phyloP scores from a whole-genome alignment of 2,797 vertebrate genomes.

The Acanthiza pusilla region DNA sequence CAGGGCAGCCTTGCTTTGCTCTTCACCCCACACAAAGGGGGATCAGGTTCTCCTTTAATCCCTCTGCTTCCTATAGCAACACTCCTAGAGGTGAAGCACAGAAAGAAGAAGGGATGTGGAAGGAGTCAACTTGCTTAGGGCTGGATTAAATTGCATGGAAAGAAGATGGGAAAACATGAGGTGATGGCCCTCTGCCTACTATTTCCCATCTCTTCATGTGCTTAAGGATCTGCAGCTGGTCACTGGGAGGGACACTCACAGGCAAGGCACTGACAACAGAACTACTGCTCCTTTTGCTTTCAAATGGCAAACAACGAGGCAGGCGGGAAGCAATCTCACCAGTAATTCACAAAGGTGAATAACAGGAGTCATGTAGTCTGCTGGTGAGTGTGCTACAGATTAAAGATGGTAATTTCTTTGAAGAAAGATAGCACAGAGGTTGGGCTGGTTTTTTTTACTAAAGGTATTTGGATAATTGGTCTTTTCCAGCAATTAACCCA shows the following conservation, averaged over 20 bases:
- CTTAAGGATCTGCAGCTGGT: neutral
- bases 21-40: neutral
- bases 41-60: neutral
- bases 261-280: neutral
- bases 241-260: neutral
- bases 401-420: slow-evolving; percentile 25
- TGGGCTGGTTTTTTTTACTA: neutral
- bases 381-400: neutral
- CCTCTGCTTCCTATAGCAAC: neutral
- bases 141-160: neutral
- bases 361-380: neutral
- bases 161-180: neutral
- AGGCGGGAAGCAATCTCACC: neutral
- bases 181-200: neutral
- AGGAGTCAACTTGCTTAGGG: neutral
- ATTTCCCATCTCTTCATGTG: neutral
- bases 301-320: neutral
- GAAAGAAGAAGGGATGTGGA: neutral
- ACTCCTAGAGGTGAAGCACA: neutral
- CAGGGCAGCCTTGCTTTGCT: neutral
- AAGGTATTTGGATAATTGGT: slow-evolving; percentile 54
- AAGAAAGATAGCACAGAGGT: neutral
- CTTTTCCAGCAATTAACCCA: slow-evolving; percentile 46
- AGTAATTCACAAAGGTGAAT: neutral
- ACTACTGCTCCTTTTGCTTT: neutral